phyloP scores from a whole-genome alignment of 2,113 vertebrate genomes.

The Lycocorax pyrrhopterus region DNA sequence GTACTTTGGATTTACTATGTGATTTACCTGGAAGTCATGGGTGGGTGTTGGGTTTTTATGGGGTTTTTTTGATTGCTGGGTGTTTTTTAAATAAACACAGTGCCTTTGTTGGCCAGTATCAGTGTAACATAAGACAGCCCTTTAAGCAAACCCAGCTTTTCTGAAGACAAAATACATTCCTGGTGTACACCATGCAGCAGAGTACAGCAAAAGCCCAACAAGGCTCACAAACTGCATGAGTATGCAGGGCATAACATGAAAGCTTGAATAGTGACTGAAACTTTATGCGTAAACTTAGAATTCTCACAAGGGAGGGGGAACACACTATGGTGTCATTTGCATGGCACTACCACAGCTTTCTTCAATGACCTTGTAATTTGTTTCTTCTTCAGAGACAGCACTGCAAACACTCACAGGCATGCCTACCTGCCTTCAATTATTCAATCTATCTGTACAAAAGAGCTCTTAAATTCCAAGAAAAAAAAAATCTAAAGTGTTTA shows the following conservation, averaged over 20 bases:
- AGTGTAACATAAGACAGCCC: not conserved
- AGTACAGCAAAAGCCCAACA: not conserved
- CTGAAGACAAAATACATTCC: not conserved
- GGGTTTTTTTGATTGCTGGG: rapidly evolving
- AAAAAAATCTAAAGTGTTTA: not conserved
- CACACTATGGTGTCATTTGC: not conserved
- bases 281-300: not conserved
- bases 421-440: not conserved
- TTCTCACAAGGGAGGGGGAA: not conserved
- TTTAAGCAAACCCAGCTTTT: not conserved
- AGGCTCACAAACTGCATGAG: not conserved
- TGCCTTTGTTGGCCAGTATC: not conserved
- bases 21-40: not conserved
- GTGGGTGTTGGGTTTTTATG: not conserved
- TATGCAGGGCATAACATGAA: not conserved
- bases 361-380: not conserved
- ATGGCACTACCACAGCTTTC: not conserved
- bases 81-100: not conserved
- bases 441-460: not conserved
- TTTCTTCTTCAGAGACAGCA: not conserved
- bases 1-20: not conserved
- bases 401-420: not conserved
- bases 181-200: not conserved
- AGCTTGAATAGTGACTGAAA: not conserved
- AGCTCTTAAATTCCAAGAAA: not conserved